phyloP scores from a whole-genome alignment of 2,113 vertebrate genomes.

The Manacus vitellinus region DNA sequence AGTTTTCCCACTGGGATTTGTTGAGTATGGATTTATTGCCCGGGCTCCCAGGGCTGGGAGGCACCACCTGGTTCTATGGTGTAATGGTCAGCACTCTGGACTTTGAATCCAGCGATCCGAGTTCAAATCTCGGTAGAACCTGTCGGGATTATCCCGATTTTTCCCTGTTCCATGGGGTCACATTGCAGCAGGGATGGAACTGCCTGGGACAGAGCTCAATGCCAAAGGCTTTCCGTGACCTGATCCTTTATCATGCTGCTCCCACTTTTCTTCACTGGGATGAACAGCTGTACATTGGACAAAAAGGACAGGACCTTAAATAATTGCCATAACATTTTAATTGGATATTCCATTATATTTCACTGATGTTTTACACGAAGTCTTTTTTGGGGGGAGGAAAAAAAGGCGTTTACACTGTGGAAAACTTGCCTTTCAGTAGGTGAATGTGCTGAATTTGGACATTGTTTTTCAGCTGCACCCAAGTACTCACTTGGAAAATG shows the following conservation, averaged over 20 bases:
- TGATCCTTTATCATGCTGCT: fast-evolving
- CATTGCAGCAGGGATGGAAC: fast-evolving
- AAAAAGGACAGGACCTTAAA: fast-evolving
- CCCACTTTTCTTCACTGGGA: fast-evolving
- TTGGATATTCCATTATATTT: neutral
- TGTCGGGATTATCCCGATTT: neutral
- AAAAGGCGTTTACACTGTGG: neutral
- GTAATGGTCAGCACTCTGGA: constrained; percentile 88
- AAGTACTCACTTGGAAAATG: neutral
- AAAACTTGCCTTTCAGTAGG: neutral
- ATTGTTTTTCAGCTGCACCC: neutral
- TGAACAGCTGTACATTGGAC: fast-evolving
- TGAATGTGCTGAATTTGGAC: neutral
- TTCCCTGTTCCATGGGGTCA: neutral
- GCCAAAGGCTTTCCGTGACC: fast-evolving
- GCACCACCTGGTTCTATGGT: constrained; percentile 75
- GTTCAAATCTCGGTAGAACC: constrained; percentile 76
- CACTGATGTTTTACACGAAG: neutral
- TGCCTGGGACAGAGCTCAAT: no score
- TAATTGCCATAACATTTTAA: neutral
- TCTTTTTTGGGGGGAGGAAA: fast-evolving
- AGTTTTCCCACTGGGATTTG: fast-evolving
- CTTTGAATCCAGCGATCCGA: constrained; percentile 84
- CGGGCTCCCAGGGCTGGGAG: fast-evolving
- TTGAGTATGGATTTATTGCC: fast-evolving